phyloP scores from a whole-genome alignment of 2,888 invertebrate genomes.

The Apotomis betuletana region DNA sequence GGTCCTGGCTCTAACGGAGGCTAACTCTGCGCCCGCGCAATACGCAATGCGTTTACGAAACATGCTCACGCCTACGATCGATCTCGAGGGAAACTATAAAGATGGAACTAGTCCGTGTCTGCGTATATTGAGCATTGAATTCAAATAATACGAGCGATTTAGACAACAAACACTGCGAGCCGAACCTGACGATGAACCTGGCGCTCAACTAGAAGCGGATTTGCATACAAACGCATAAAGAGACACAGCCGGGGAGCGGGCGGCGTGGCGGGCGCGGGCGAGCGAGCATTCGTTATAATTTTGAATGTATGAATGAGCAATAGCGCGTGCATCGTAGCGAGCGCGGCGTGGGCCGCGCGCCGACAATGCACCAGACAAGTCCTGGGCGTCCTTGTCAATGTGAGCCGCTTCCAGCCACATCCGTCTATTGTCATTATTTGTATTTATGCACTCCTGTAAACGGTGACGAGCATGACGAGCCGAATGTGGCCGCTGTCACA shows the following conservation, averaged over 20 bases:
- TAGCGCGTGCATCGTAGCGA: conserved; percentile 68
- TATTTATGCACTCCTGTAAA: conserved; percentile 78
- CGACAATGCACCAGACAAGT: conserved; percentile 80
- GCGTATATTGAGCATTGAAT: conserved; percentile 81
- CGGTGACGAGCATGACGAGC: conserved; percentile 70
- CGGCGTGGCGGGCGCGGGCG: conserved; percentile 79
- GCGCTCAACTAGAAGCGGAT: conserved; percentile 70
- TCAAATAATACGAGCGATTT: conserved; percentile 82
- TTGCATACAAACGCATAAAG: conserved; percentile 81
- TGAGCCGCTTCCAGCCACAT: conserved; percentile 83
- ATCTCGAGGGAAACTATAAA: conserved; percentile 64
- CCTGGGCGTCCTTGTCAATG: conserved; percentile 84
- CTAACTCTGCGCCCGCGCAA: conserved; percentile 64
- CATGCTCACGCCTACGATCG: conserved; percentile 71
- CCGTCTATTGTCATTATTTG: conserved; percentile 82
- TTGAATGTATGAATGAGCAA: conserved; percentile 84
- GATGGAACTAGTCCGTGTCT: conserved; percentile 78
- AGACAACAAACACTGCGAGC: conserved; percentile 78
- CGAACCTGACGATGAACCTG: conserved; percentile 79
- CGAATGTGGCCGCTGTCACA: conserved; percentile 51
- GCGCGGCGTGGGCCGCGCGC: conserved; percentile 77
- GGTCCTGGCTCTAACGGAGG: conserved; percentile 58
- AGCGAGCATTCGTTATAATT: conserved; percentile 79
- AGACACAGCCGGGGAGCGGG: conserved; percentile 68
- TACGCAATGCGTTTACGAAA: conserved; percentile 75